Evolutionary conservation across 2,113 vertebrate genomes (phyloP).

Genomic region (Bos javanicus): DNA sequence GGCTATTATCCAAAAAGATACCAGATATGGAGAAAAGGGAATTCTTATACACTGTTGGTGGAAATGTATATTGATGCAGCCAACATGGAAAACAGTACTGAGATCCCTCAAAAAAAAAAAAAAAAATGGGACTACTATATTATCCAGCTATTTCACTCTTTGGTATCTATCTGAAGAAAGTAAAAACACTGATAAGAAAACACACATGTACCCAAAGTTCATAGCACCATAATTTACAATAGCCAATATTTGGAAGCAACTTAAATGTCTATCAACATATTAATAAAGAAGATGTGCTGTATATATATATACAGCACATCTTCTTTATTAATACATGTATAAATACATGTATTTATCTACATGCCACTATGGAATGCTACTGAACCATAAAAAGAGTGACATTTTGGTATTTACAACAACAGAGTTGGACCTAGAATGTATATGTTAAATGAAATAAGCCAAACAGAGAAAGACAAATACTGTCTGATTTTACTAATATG

Average conservation of each 20-base stretch:
- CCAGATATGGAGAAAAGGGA: neutral
- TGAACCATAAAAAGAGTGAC: neutral
- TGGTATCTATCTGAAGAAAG: neutral
- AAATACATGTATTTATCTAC: too few relatives aligned
- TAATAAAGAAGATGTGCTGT: neutral
- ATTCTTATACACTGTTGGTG: accelerated
- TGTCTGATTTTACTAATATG: neutral
- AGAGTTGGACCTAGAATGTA: neutral
- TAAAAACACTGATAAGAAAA: neutral
- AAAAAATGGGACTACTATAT: neutral
- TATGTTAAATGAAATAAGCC: neutral
- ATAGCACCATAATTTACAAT: neutral
- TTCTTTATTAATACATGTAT: too few relatives aligned
- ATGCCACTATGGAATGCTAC: neutral
- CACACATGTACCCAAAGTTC: neutral
- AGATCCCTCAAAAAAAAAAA: neutral
- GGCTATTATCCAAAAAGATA: neutral
- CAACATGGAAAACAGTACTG: neutral
- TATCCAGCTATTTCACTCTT: neutral
- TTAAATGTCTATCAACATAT: neutral
- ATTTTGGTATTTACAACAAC: neutral
- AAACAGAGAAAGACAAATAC: neutral
- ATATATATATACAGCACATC: too few relatives aligned
- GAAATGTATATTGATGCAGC: too few relatives aligned
- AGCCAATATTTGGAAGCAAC: neutral